phyloP scores from a whole-genome alignment of 2,888 invertebrate species.

The Folsomia candida region DNA sequence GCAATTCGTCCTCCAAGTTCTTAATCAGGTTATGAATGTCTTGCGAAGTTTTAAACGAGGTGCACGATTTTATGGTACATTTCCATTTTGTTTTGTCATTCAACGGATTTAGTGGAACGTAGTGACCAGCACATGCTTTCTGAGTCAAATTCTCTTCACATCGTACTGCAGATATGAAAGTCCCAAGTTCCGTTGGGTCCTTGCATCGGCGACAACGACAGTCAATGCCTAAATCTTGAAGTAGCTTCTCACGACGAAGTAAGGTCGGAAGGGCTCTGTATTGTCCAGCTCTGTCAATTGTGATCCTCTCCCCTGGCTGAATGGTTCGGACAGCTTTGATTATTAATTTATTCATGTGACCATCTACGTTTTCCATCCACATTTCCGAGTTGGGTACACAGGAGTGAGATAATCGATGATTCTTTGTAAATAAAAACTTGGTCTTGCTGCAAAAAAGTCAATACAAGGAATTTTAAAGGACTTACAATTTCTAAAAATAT shows the following conservation, averaged over 20 bases:
- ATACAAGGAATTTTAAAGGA: background rate
- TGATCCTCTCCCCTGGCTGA: constrained; percentile 12
- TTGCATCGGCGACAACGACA: constrained; percentile 22
- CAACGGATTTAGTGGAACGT: constrained; percentile 9
- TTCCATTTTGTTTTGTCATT: constrained; percentile 10
- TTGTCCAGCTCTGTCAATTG: background rate
- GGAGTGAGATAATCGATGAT: constrained; percentile 15
- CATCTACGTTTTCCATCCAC: constrained; percentile 18
- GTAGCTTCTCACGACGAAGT: constrained; percentile 11
- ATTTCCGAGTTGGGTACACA: constrained; percentile 25
- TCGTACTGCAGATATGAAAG: constrained; percentile 18
- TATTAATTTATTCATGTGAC: constrained; percentile 10
- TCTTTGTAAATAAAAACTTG: constrained; percentile 14
- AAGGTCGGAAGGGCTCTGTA: constrained; percentile 17
- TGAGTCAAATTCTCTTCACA: constrained; percentile 6
- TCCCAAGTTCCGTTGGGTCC: constrained; percentile 21
- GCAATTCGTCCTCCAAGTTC: constrained; percentile 22
- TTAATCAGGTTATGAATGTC: background rate
- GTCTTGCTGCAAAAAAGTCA: constrained; percentile 4
- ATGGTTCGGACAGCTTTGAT: constrained; percentile 13
- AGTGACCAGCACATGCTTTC: constrained; percentile 14
- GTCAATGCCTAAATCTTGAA: background rate
- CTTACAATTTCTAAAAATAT: background rate
- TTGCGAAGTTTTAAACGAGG: constrained; percentile 5
- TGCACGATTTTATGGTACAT: constrained; percentile 10